phyloP scores from a whole-genome alignment of 2,797 vertebrate genomes.

The Champsocephalus gunnari region DNA sequence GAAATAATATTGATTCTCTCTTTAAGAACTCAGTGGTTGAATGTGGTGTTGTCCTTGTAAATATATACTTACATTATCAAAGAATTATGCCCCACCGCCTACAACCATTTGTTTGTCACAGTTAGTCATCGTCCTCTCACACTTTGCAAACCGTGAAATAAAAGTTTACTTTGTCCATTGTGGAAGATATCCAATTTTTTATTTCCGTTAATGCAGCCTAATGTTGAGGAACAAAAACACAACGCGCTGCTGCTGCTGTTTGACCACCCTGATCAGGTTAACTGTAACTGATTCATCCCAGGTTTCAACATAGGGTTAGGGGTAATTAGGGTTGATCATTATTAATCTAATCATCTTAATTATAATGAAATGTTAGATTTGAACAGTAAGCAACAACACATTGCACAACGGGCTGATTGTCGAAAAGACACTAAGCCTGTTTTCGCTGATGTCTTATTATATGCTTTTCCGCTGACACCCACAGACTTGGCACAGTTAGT shows the following conservation, averaged over 20 bases:
- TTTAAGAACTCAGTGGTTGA: conserved; percentile 35
- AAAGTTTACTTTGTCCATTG: conserved; percentile 67
- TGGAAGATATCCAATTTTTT: conserved; percentile 35
- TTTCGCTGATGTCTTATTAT: conserved; percentile 55
- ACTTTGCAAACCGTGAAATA: conserved; percentile 62
- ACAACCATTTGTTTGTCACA: conserved; percentile 73
- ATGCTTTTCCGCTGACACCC: conserved; percentile 56
- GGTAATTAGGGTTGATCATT: conserved; percentile 1
- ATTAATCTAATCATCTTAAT: conserved; percentile 14
- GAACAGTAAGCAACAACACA: conserved; percentile 18
- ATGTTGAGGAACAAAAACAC: conserved; percentile 1
- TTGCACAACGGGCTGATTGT: neutral
- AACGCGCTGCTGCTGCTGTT: conserved; percentile 36
- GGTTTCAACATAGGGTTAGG: conserved; percentile 24
- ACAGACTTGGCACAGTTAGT: conserved; percentile 94
- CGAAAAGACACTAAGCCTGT: conserved; percentile 31
- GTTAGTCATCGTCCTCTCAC: conserved; percentile 75
- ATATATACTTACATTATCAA: conserved; percentile 45
- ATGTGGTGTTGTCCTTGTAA: conserved; percentile 36
- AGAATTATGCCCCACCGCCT: conserved; percentile 55
- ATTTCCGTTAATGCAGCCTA: conserved; percentile 15
- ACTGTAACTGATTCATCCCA: conserved; percentile 27
- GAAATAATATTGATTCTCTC: conserved; percentile 48
- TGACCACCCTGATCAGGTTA: conserved; percentile 12
- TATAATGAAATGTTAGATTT: conserved; percentile 19